Base-by-base conservation (phyloP, 2,797 vertebrate species). In the Cryptoprocta ferox region DNA sequence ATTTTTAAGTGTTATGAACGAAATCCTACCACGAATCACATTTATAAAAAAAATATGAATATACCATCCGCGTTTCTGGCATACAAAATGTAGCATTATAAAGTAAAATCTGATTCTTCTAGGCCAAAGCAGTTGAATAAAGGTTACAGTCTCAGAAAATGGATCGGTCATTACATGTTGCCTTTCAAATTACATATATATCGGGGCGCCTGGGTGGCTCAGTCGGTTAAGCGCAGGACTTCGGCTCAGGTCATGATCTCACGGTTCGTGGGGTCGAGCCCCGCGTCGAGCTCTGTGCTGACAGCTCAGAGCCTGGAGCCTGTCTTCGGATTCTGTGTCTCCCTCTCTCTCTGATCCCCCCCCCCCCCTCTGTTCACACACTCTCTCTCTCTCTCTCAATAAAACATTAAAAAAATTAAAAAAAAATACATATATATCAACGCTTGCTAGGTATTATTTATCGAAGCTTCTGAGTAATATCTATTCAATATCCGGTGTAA, bases 41-140 rank as follows among this genome's bases (percentile, higher is more conserved):
- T 94, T 76, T 76, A 91, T 91, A 21, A 92, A 75, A 92, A 75
- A 78, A 85, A 4, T 87, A 53, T 71, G n/a, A 94, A 82, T 91
- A 85, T 88, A 76, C 1, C 5, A 3, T 56, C 45, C 70, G 45
- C 26, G 56, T 83, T 75, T 95, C 45, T 56, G 85, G 42, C 45
- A 45, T n/a, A 56, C 61, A 2, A n/a, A 50, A 87, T 4, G 45
- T 81, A 61, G 30, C 86, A 63, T 63, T 59, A 63, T 68, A 93
- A n/a, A 61, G 19, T 70, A 84, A 81, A 87, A 73, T 94, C 19
- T 84, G 32, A 37, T 66, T 89, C 42, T 96, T 93, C 81, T 42
- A 86, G 63, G 53, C 37, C 48, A 66, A 63, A 83, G 66, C 11
- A 80, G 39, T 70, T 92, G 83, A 93, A 89, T 12, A 21, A 3